Evolutionary conservation across 2,797 vertebrate genomes (phyloP).

Genomic region (Urophycis tenuis): DNA sequence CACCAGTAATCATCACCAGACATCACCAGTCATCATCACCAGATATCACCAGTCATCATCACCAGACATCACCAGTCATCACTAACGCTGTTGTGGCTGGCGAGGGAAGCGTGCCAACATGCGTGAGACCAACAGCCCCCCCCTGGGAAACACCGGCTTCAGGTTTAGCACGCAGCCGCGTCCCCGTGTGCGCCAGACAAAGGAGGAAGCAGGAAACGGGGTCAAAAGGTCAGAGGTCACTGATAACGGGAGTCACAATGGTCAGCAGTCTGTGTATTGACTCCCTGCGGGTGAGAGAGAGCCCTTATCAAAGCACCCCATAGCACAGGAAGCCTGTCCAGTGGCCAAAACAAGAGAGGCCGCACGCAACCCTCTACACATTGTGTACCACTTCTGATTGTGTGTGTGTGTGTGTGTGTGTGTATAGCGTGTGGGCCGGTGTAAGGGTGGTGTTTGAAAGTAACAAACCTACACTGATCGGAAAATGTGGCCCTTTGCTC

Average conservation of each 20-base stretch:
- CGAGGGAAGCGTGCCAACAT: background rate
- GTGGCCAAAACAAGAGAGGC: slow-evolving; percentile 43
- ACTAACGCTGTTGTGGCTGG: background rate
- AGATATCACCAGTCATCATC: no score
- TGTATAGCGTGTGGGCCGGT: background rate
- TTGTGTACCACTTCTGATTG: background rate
- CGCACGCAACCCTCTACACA: slow-evolving; percentile 38
- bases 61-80: no score
- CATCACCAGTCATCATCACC: no score
- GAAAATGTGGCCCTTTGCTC: background rate
- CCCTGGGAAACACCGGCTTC: background rate
- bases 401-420: background rate
- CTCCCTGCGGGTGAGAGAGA: slow-evolving; percentile 25
- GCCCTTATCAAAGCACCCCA: slow-evolving; percentile 52
- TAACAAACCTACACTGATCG: slow-evolving; percentile 12
- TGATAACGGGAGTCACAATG: slow-evolving; percentile 40
- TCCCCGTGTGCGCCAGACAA: slow-evolving; percentile 18
- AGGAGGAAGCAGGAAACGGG: slow-evolving; percentile 57
- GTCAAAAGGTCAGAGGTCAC: slow-evolving; percentile 44
- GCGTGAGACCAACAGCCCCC: background rate
- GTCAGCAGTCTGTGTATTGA: slow-evolving; percentile 59
- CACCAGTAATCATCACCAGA: no score
- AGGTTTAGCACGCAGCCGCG: background rate
- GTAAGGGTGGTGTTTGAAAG: background rate
- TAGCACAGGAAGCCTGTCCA: slow-evolving; percentile 51